A percentile compares a stretch with the other conserved stretches of the same genome.
Evolutionary conservation across 2,888 invertebrate species (phyloP).

Genomic region (Andrena minutula): DNA sequence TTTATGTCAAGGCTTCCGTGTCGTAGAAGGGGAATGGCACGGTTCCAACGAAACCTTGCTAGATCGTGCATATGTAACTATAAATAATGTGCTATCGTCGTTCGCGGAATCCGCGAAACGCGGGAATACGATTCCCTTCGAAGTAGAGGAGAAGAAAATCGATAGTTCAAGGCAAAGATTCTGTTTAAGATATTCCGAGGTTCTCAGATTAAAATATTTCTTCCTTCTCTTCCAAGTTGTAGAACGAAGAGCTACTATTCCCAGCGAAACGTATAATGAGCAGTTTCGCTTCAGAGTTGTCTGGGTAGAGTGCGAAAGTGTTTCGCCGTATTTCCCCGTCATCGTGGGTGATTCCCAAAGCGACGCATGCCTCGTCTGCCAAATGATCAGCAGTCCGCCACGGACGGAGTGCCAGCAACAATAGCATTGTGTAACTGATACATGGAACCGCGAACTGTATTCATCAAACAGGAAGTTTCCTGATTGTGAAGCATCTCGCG

Average conservation of each 20-base stretch:
- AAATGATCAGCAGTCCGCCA: not conserved
- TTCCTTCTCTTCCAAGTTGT: too few species aligned
- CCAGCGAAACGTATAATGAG: too few species aligned
- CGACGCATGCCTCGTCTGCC: not conserved
- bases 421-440: slow-evolving; percentile 28
- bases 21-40: slow-evolving; percentile 57
- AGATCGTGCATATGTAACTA: slow-evolving; percentile 48
- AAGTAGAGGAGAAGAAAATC: not conserved
- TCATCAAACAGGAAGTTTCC: slow-evolving; percentile 19
- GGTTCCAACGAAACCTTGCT: slow-evolving; percentile 48
- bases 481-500: not conserved
- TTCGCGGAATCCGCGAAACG: not conserved
- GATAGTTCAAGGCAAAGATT: not conserved
- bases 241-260: too few species aligned
- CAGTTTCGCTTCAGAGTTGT: slow-evolving; percentile 1
- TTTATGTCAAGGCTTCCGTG: slow-evolving; percentile 49
- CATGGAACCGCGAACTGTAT: slow-evolving; percentile 21
- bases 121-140: not conserved
- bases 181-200: not conserved
- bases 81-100: slow-evolving; percentile 51
- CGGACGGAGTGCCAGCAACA: not conserved
- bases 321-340: slow-evolving; percentile 29
- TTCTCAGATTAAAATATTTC: too few species aligned
- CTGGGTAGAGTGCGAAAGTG: not conserved
- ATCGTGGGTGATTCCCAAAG: slow-evolving; percentile 19